Conservation (phyloP, 2,797 vertebrate genomes). For the Syndactyla subalaris region DNA sequence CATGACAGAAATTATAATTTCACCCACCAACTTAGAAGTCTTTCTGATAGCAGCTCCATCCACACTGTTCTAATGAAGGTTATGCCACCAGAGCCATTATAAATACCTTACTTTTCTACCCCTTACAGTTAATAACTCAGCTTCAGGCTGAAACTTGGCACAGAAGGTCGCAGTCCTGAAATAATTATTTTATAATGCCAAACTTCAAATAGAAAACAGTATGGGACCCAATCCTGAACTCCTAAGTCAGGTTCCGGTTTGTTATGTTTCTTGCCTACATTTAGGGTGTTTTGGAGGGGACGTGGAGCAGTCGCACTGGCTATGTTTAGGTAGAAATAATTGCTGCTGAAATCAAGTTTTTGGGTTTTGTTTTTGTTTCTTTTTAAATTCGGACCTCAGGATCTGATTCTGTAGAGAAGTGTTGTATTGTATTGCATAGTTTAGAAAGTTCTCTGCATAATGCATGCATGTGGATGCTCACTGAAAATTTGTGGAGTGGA, state of each 20-base stretch:
- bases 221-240: neutral
- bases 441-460: neutral
- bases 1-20: slow-evolving; percentile 57
- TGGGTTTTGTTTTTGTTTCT: neutral
- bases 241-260: neutral
- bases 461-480: neutral
- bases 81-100: neutral
- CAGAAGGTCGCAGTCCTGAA: neutral
- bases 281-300: accelerated
- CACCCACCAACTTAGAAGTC: slow-evolving; percentile 18
- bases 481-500: neutral
- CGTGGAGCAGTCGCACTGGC: neutral
- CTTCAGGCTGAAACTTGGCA: slow-evolving; percentile 29
- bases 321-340: neutral
- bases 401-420: neutral
- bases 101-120: slow-evolving; percentile 21
- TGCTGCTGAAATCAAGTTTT: neutral
- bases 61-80: slow-evolving; percentile 31
- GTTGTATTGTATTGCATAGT: neutral
- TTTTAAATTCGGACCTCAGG: neutral
- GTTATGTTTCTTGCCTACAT: neutral
- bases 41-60: neutral
- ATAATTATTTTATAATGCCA: slow-evolving; percentile 36
- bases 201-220: slow-evolving; percentile 1
- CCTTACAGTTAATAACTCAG: slow-evolving; percentile 45